These are phyloP conservation scores for Zhengitettix transpicula DNA, from an alignment of 2,888 invertebrate species.

Conservation along the genomic window DNA sequence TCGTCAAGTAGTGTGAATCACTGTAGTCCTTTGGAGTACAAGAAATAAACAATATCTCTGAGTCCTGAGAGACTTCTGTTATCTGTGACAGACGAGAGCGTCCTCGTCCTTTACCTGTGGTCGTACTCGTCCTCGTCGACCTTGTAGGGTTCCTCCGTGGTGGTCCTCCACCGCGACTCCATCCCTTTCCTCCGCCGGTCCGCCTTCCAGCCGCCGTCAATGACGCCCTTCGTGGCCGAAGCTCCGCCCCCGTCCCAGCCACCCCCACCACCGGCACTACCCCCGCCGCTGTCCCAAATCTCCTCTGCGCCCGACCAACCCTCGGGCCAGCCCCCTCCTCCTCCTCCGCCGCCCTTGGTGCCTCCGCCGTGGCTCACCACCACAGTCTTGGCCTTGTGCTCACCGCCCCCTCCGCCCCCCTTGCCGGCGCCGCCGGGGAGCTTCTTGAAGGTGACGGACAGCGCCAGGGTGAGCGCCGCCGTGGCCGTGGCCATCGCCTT, in stretches of 20 bases:
- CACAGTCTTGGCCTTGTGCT: conserved; percentile 18
- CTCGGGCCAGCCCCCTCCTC: conserved; percentile 13
- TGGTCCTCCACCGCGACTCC: neutral
- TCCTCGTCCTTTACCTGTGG: too few species aligned
- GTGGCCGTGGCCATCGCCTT: conserved; percentile 66
- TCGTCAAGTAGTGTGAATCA: too few species aligned
- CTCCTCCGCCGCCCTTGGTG: conserved; percentile 17
- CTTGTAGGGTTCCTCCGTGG: neutral
- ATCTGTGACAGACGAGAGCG: too few species aligned
- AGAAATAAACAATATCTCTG: too few species aligned
- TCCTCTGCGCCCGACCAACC: conserved; percentile 14
- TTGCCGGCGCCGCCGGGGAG: conserved; percentile 23
- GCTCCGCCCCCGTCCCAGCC: conserved; percentile 5
- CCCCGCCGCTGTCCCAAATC: conserved; percentile 15
- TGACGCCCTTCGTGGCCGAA: conserved; percentile 15
- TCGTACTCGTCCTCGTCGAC: neutral
- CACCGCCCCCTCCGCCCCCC: conserved; percentile 17
- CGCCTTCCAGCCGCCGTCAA: conserved; percentile 5
- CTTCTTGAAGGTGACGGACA: conserved; percentile 50
- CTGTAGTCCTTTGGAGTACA: too few species aligned
- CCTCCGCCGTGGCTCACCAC: conserved; percentile 14
- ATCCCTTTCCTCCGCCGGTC: neutral
- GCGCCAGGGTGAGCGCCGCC: conserved; percentile 55
- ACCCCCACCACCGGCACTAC: conserved; percentile 14
- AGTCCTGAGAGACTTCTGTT: too few species aligned